These are phyloP conservation scores for Tachuris rubrigastra DNA, from an alignment of 2,113 vertebrate genomes.

Conservation along the genomic window DNA sequence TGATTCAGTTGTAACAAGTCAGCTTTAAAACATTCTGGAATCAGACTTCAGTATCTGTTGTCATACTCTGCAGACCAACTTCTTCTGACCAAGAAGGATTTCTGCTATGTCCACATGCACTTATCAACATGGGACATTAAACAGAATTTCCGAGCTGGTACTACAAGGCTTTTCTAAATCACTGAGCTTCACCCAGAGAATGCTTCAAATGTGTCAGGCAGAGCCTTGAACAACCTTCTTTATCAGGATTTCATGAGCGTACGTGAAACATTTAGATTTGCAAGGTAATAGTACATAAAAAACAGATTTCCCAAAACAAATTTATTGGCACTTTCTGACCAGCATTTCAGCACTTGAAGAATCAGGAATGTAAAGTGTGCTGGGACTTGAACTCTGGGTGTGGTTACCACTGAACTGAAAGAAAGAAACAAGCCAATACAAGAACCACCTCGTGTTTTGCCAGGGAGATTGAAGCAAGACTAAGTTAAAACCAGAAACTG, in stretches of 20 bases:
- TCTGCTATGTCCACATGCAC: neutral
- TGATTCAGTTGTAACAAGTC: neutral
- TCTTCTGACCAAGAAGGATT: neutral
- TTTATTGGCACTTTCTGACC: neutral
- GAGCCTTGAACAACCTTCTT: neutral
- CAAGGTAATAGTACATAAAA: neutral
- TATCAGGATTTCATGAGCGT: neutral
- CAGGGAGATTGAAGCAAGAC: neutral
- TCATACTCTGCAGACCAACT: neutral
- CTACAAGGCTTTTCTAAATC: neutral
- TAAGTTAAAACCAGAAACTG: neutral
- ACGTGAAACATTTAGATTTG: neutral
- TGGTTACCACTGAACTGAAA: neutral
- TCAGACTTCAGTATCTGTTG: neutral
- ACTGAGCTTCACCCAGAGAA: neutral
- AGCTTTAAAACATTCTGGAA: neutral
- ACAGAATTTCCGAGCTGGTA: neutral
- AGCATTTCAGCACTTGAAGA: neutral
- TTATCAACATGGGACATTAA: neutral
- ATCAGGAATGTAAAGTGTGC: neutral
- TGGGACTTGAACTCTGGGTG: neutral
- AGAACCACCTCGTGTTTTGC: neutral
- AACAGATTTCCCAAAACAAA: neutral
- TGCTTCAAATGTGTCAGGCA: neutral
- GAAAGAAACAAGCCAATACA: constrained; percentile 12